phyloP scores from a whole-genome alignment of 2,888 invertebrate species.

The Gasteruption jaculator region DNA sequence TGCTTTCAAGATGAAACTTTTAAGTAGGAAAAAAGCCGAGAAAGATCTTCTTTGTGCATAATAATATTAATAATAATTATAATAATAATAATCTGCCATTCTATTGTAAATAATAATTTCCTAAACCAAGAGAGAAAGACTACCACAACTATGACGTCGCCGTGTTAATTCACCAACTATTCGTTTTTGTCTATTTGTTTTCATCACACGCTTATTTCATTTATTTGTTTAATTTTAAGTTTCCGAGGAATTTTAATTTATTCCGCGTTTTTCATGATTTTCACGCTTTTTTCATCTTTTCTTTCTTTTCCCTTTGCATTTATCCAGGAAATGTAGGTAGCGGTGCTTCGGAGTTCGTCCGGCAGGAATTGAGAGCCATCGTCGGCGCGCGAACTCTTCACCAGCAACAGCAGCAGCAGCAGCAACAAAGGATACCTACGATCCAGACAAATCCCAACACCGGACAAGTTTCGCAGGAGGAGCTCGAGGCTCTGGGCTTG shows the following conservation, averaged over 20 bases:
- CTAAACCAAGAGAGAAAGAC: no score
- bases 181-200: no score
- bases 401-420: slow-evolving; percentile 34
- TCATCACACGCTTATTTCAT: no score
- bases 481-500: slow-evolving; percentile 67
- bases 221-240: no score
- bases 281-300: background rate
- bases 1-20: slow-evolving; percentile 4
- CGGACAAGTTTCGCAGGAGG: slow-evolving; percentile 57
- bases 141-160: no score
- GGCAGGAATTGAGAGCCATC: slow-evolving; percentile 84
- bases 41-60: background rate
- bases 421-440: slow-evolving; percentile 50
- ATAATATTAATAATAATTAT: no score
- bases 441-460: slow-evolving; percentile 46
- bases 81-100: no score
- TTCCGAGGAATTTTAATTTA: no score
- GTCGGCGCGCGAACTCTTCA: slow-evolving; percentile 75
- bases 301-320: slow-evolving; percentile 13
- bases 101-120: no score
- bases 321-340: slow-evolving; percentile 56
- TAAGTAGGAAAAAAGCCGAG: background rate
- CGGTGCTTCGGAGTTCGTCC: slow-evolving; percentile 81
- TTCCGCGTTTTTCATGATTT: background rate
- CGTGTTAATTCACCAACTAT: no score